phyloP scores from a whole-genome alignment of 2,113 vertebrate species.

The Epinephelus fuscoguttatus region DNA sequence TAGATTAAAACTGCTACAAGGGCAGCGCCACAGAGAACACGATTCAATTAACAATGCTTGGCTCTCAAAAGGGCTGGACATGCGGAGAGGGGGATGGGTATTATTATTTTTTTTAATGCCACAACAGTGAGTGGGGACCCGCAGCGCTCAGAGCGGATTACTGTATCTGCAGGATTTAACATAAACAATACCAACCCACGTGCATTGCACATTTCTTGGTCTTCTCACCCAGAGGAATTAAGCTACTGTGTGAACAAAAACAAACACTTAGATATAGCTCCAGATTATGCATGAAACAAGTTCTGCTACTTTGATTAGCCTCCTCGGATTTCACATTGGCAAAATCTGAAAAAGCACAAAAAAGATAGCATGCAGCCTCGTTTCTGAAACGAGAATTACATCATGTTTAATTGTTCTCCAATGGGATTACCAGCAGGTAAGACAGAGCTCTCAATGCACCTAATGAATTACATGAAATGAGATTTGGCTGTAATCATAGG shows the following conservation, averaged over 20 bases:
- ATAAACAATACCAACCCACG: conserved; percentile 56
- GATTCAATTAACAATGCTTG: conserved; percentile 62
- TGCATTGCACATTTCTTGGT: conserved; percentile 40
- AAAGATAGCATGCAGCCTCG: conserved; percentile 14
- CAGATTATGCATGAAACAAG: conserved; percentile 17
- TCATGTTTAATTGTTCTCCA: conserved; percentile 61
- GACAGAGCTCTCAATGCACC: conserved; percentile 43
- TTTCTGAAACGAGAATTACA: conserved; percentile 49
- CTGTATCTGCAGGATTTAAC: conserved; percentile 47
- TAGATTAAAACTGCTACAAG: conserved; percentile 36
- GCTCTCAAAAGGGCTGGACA: conserved; percentile 51
- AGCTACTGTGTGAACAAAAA: conserved; percentile 35
- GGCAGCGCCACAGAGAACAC: conserved; percentile 18
- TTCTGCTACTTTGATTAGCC: conserved; percentile 20
- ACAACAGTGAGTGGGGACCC: conserved; percentile 29
- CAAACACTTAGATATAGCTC: conserved; percentile 20
- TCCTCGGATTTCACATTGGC: neutral
- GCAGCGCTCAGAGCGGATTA: conserved; percentile 41
- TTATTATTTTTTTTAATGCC: neutral
- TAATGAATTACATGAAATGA: conserved; percentile 73
- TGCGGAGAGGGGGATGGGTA: conserved; percentile 25
- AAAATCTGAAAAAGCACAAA: neutral
- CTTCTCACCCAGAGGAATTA: conserved; percentile 47
- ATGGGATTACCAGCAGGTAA: conserved; percentile 74
- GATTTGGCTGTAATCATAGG: conserved; percentile 69